Base-by-base conservation (phyloP, 1,140 invertebrate genomes). In the Temnothorax nylanderi region DNA sequence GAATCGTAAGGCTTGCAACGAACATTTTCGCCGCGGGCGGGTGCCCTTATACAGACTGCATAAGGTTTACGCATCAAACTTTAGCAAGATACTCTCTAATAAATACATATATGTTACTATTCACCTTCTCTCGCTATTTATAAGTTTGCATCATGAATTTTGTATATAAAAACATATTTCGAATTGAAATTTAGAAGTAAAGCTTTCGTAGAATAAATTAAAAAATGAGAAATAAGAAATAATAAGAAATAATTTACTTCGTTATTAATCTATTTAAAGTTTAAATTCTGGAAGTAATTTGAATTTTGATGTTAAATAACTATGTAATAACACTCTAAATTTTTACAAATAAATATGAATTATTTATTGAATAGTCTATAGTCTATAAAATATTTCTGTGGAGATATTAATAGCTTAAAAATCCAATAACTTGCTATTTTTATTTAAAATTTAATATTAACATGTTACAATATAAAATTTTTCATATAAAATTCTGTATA, bases 1-100 rank as follows among this genome's bases (percentile, higher is more conserved):
- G 77, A 44, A 85, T 78, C 54, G 54, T 85, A 51, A 51, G 74
- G 51, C 18, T 88, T 72, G 67, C 74, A 41, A 21, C 2, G 37
- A 71, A 81, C 37, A 81, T 81, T 81, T 81, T 81, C 64, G 65
- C 49, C 3, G 47, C n/a, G 1, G 34, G 34, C 8, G 18, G 26
- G 47, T 54, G 21, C 47, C 26, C 47, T 81, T 81, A 56, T 81
- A 71, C 21, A 71, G 47, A 69, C 16, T 71, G 16, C 34, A 80
- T 67, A 69, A 81, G 37, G 62, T 44, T 54, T 41, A 51, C 34
- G 21, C 49, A 60, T 58, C 18, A 41, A 54, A 81, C 21, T 54
- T 67, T 71, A 71, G 16, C 26, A 32, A 56, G 49, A 81, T 81
- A 58, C 37, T n/a, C 47, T 69, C 6, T 81, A 49, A 56, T 44